Evolutionary conservation across 2,113 vertebrate genomes (phyloP), one percentile per base, ranked within the genome.

Genomic region (Gymnobelideus leadbeateri): DNA sequence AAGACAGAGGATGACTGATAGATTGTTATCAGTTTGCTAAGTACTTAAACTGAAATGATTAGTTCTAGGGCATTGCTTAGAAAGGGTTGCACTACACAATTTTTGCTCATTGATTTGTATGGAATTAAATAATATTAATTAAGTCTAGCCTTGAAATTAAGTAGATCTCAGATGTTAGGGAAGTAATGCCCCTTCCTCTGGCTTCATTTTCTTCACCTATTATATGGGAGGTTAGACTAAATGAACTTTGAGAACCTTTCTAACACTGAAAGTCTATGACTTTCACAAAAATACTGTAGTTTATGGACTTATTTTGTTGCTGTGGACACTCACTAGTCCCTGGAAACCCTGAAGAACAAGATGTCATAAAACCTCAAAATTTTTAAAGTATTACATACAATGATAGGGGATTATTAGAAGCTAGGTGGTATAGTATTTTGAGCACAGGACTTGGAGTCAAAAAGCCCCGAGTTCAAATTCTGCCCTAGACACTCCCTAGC

Each of bases 331-430:
- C 53, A 28, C 84, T 25, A 51, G 89, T 96, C 31, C 25, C 54
- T 91, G 28, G 50, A 93, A 91, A 51, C 52, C 49, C 37, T 77
- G 93, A 47, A 61, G 47, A 92, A 93, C 16, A 16, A 92, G 92
- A 93, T 61, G 51, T 8, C 91, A 28, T 46, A 55, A 93, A 91
- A 61, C 19, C 26, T 54, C 68, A 21, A 54, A 46, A 89, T 91
- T 57, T 77, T 43, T 23, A 26, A 91, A 77, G 21, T 25, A 43
- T 25, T 84, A 52, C 0, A 12, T 23, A 77, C 14, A 57, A 54
- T 25, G 9, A 51, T 47, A 26, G 68, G 10, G 89, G 51, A 43
- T 11, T 21, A 90, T 37, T 77, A 77, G 37, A 77, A n/a, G 37
- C 16, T n/a, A 77, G 31, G 68, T 16, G 16, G 68, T 37, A 77